These are phyloP conservation scores for Calycopis cecrops DNA, from an alignment of 1,140 invertebrate genomes.

Conservation along the genomic window DNA sequence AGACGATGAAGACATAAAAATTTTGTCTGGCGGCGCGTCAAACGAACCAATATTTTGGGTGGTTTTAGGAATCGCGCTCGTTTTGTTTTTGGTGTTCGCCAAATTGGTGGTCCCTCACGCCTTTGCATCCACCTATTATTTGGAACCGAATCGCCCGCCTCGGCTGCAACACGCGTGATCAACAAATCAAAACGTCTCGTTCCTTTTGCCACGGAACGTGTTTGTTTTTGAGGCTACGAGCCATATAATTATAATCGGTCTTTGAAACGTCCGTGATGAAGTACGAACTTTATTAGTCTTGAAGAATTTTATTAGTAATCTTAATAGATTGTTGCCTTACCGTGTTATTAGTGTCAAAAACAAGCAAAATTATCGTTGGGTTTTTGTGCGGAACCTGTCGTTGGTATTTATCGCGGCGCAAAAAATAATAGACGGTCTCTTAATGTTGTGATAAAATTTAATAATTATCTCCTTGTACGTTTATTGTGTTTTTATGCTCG, in stretches of 20 bases:
- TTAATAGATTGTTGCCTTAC: conserved; percentile 29
- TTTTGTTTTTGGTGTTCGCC: conserved; percentile 46
- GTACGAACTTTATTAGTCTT: conserved; percentile 42
- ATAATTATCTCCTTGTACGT: conserved; percentile 10
- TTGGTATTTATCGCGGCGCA: conserved; percentile 11
- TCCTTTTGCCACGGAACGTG: conserved; percentile 48
- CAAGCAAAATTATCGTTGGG: conserved; percentile 5
- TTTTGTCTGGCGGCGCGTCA: conserved; percentile 56
- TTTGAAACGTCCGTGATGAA: conserved; percentile 42
- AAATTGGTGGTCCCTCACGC: conserved; percentile 68
- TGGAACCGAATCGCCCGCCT: conserved; percentile 50
- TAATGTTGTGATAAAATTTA: conserved; percentile 4
- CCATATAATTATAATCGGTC: conserved; percentile 63
- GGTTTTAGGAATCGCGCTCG: conserved; percentile 44
- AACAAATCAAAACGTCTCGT: conserved; percentile 53
- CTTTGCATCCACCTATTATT: conserved; percentile 63
- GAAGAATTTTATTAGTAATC: conserved; percentile 43
- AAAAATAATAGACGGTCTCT: neutral
- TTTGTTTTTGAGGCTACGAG: conserved; percentile 63
- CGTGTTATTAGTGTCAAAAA: conserved; percentile 25
- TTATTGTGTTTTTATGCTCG: conserved; percentile 12
- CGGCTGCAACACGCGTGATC: conserved; percentile 52
- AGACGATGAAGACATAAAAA: conserved; percentile 72
- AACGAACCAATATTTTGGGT: conserved; percentile 60
- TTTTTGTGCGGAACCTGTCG: conserved; percentile 14